Evolutionary conservation across 2,113 vertebrate genomes (phyloP).

Genomic region (Neolamprologus ventralis): DNA sequence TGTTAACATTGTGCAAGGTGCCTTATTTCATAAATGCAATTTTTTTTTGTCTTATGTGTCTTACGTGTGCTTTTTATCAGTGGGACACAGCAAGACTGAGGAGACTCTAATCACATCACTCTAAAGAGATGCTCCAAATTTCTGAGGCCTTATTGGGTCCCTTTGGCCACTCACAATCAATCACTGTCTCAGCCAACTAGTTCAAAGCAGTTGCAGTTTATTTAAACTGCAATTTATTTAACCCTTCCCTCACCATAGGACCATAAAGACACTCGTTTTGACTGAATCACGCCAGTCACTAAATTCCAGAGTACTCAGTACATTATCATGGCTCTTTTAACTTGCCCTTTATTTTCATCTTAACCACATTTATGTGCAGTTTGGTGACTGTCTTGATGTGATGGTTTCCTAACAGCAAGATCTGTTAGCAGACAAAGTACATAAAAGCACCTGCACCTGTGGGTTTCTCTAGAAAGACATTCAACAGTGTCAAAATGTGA

Average conservation of each 20-base stretch:
- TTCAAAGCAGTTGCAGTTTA: not conserved
- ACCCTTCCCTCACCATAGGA: not conserved
- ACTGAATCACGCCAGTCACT: not conserved
- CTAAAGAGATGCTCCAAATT: slow-evolving; percentile 7
- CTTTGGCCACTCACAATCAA: not conserved
- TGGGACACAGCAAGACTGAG: slow-evolving; percentile 15
- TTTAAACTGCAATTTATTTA: not conserved
- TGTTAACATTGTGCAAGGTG: not conserved
- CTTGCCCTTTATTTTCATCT: not conserved
- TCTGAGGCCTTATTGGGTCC: not conserved
- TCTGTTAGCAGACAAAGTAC: not conserved
- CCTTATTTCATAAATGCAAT: not conserved
- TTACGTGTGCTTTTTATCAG: not conserved
- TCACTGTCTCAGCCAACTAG: slow-evolving; percentile 2
- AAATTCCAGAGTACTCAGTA: not conserved
- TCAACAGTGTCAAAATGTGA: not conserved
- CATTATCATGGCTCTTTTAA: not conserved
- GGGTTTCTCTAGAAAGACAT: not conserved
- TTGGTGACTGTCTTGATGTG: not conserved
- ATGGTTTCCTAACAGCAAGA: fast-evolving
- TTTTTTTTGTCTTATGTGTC: not conserved
- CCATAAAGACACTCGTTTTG: not conserved
- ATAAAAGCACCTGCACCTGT: not conserved
- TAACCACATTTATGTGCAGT: fast-evolving
- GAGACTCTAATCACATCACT: slow-evolving; percentile 37